phyloP scores from a whole-genome alignment of 2,113 vertebrate genomes.

The Spea bombifrons region DNA sequence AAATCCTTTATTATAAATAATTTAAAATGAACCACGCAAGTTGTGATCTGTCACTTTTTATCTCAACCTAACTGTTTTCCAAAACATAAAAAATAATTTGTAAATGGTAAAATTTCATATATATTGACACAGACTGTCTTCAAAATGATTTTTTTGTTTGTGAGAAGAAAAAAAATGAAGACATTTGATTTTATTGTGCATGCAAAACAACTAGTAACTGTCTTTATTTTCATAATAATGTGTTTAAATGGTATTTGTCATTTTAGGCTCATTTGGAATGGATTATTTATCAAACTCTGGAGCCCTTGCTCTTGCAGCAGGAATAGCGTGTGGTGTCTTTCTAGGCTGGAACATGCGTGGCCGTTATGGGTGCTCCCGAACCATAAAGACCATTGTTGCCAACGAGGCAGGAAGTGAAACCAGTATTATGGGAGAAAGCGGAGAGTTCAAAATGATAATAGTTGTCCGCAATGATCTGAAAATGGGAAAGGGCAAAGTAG shows the following conservation, averaged over 20 bases:
- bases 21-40: no score
- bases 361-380: conserved; percentile 48
- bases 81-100: no score
- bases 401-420: conserved; percentile 56
- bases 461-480: conserved; percentile 89
- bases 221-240: not conserved
- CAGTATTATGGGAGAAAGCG: conserved; percentile 79
- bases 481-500: conserved; percentile 96
- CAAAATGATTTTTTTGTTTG: no score
- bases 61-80: no score
- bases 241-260: not conserved
- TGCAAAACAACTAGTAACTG: not conserved
- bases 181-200: no score
- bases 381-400: rapidly evolving
- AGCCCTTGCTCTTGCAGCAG: conserved; percentile 66
- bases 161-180: no score
- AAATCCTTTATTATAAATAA: no score
- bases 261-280: conserved; percentile 61
- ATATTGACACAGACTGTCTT: no score
- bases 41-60: no score
- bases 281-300: conserved; percentile 64
- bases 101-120: no score
- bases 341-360: conserved; percentile 83
- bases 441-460: conserved; percentile 91
- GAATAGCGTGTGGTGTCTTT: conserved; percentile 78